Evolutionary conservation across 2,113 vertebrate genomes (phyloP), one percentile per base, ranked within the genome.

Genomic region (Hypanus sabinus): DNA sequence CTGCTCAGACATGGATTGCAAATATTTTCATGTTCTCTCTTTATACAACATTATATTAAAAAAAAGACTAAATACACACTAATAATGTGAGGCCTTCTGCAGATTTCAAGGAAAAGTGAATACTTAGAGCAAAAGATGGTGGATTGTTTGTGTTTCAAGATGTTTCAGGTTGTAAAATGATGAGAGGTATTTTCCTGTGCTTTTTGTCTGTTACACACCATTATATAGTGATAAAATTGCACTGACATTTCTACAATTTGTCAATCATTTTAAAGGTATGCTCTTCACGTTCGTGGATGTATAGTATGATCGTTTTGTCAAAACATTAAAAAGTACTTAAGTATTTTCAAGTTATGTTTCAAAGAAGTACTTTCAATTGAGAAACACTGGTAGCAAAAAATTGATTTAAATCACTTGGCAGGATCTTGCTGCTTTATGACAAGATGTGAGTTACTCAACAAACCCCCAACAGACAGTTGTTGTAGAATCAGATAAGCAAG

Each of bases 331-430:
- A 73, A 55, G 2, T 46, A 27, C 68, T 93, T 93, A 38, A 93
- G 68, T 93, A 93, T 55, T 55, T 93, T 71, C 9, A 93, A 55
- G 91, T 71, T 55, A 73, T 55, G 3, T 73, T 73, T 73, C 70
- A 73, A 93, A 55, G 33, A 75, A 55, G n/a, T 22, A 93, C 71
- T 55, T 36, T 93, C 91, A 93, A 27, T 93, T 93, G 91, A 30
- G 36, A 93, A 93, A 30, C 38, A 55, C 91, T 27, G 14, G 62
- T 91, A 70, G 27, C 22, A 55, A 36, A 75, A 93, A 73, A 55
- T 75, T 93, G 70, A 75, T 75, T 93, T 93, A 93, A 30, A 93
- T 73, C 91, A 30, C 91, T 30, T 75, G 91, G 36, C 68, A 93
- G 20, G 70, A 33, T 71, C 20, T 93, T 93, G 70, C 36, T 46